Conservation (phyloP, 2,797 vertebrate genomes). For the Eutrigla gurnardus region DNA sequence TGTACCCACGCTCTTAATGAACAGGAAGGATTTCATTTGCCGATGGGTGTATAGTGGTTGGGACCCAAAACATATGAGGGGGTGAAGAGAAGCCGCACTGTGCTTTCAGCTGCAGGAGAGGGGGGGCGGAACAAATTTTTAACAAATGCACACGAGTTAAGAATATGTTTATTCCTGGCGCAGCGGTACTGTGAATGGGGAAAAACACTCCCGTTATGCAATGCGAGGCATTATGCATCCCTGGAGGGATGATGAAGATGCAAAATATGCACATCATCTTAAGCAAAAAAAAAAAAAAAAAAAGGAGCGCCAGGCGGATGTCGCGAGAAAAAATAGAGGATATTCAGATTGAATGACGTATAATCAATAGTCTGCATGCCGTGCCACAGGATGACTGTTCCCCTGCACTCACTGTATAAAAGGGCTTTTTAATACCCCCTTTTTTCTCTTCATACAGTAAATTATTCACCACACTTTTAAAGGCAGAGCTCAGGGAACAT, state of each 20-base stretch:
- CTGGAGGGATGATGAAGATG: conserved; percentile 68
- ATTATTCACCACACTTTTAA: conserved; percentile 73
- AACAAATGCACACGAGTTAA: conserved; percentile 60
- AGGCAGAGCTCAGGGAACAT: conserved; percentile 33
- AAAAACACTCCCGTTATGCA: conserved; percentile 73
- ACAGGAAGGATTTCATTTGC: conserved; percentile 26
- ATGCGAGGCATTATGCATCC: conserved; percentile 70
- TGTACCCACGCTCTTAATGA: conserved; percentile 39
- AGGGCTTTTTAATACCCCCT: conserved; percentile 46
- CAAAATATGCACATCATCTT: conserved; percentile 81
- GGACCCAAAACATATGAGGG: conserved; percentile 15
- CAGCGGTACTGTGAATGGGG: conserved; percentile 55
- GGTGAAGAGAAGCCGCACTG: conserved; percentile 11
- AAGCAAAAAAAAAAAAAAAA: conserved; percentile 72
- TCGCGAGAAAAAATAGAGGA: conserved; percentile 47
- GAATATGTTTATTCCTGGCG: conserved; percentile 71
- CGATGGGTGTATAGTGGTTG: neutral
- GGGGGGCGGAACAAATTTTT: conserved; percentile 42
- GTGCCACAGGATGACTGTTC: conserved; percentile 47
- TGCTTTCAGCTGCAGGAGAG: conserved; percentile 27
- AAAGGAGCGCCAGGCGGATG: conserved; percentile 56
- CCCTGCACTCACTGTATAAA: conserved; percentile 45
- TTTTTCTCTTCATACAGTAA: conserved; percentile 57
- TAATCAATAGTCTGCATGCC: conserved; percentile 74
- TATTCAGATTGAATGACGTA: conserved; percentile 68